Evolutionary conservation across 1,140 invertebrate genomes (phyloP).

Genomic region (Chlorops oryzae): DNA sequence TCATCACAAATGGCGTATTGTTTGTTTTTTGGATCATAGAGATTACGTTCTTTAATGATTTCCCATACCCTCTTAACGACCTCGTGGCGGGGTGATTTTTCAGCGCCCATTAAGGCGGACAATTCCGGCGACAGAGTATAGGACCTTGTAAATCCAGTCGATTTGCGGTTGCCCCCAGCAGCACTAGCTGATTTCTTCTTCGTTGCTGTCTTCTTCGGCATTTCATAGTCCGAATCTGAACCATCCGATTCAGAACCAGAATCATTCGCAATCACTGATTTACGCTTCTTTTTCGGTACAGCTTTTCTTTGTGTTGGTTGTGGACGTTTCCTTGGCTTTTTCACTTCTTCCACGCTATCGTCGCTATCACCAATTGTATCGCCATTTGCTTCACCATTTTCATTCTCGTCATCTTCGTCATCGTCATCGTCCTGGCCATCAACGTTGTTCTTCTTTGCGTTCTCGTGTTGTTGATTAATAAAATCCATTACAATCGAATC

Average conservation of each 20-base stretch:
- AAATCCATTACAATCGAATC: conserved; percentile 53
- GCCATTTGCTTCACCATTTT: conserved; percentile 58
- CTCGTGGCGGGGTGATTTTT: conserved; percentile 81
- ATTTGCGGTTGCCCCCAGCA: conserved; percentile 45
- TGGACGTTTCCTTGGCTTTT: conserved; percentile 41
- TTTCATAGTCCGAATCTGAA: conserved; percentile 72
- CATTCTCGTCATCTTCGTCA: conserved; percentile 56
- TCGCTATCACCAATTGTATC: conserved; percentile 52
- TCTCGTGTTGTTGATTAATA: conserved; percentile 49
- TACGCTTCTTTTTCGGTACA: conserved; percentile 55
- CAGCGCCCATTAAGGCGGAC: conserved; percentile 75
- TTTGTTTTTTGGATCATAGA: conserved; percentile 91
- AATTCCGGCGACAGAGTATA: conserved; percentile 81
- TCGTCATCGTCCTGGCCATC: conserved; percentile 52
- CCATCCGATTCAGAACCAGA: conserved; percentile 66
- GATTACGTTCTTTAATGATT: conserved; percentile 85
- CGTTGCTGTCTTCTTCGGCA: conserved; percentile 51
- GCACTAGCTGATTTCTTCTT: conserved; percentile 36
- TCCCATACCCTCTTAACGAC: conserved; percentile 90
- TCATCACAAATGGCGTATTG: conserved; percentile 91
- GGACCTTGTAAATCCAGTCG: conserved; percentile 72
- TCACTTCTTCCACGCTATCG: conserved; percentile 45
- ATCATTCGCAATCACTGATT: conserved; percentile 35
- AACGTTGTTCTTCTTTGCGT: conserved; percentile 49
- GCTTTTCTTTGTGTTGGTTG: conserved; percentile 47